phyloP scores from a whole-genome alignment of 1,140 invertebrate genomes.

The Apis mellifera region DNA sequence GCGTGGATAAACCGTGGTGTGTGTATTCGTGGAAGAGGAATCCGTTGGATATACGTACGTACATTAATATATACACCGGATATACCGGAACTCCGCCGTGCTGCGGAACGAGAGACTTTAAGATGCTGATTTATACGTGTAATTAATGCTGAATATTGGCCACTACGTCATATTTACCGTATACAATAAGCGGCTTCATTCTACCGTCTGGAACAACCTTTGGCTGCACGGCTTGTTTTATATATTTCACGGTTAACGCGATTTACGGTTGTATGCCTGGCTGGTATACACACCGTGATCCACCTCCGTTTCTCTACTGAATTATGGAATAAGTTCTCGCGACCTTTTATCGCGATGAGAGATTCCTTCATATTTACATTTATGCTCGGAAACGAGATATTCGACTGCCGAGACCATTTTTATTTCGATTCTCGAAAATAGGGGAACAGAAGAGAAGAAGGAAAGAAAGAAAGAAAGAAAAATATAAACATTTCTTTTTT shows the following conservation, averaged over 20 bases:
- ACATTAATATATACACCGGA: conserved; percentile 23
- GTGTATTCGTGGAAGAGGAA: conserved; percentile 24
- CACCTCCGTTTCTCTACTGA: not conserved
- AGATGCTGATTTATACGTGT: conserved; percentile 40
- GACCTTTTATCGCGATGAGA: not conserved
- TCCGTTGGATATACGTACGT: conserved; percentile 9
- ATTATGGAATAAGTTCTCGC: not conserved
- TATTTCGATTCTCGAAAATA: not conserved
- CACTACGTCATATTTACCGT: conserved; percentile 28
- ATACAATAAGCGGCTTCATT: conserved; percentile 23
- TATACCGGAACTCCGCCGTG: not conserved
- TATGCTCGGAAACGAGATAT: not conserved
- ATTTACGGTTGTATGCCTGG: not conserved
- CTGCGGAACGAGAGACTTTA: not conserved
- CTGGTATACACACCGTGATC: not conserved
- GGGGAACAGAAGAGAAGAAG: not conserved
- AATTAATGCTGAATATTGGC: conserved; percentile 47
- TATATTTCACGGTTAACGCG: not conserved
- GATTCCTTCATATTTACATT: not conserved
- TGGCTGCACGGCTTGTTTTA: not conserved
- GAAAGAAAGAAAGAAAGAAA: not conserved
- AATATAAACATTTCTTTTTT: conserved; percentile 38
- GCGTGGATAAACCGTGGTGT: conserved; percentile 15
- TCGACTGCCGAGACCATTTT: not conserved
- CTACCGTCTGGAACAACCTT: conserved; percentile 9